Evolutionary conservation across 1,140 invertebrate species (phyloP), one percentile per base, ranked within the genome.

Genomic region (Nymphalis io): DNA sequence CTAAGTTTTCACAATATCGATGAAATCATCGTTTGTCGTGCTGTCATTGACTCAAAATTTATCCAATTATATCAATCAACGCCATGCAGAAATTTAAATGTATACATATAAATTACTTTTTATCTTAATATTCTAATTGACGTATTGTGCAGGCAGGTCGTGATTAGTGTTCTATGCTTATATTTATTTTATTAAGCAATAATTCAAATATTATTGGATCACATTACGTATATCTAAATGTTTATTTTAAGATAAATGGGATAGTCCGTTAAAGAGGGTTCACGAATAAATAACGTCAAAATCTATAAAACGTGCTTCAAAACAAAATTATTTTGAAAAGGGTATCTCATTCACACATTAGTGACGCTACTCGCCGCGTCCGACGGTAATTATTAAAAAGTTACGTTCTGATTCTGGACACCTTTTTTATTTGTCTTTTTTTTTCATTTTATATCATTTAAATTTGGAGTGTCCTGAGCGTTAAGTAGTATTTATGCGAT

Each of bases 401-500:
- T 85, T 85, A 83, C 81, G 83, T 87, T 70, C 82, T 80, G 78
- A 79, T 79, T 81, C 63, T 70, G 76, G 73, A 55, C 66, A 75
- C 68, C 60, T 78, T 76, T 73, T 70, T 78, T 48, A 55, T 59
- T 55, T 66, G 60, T 64, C 71, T 67, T 74, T 71, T 78, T 80
- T 77, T 73, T 60, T 33, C 27, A 33, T 33, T 78, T 72, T 68
- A 80, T 83, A 74, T 81, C 73, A 72, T 88, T 84, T 79, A 80
- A 84, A 85, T 88, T 89, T 83, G 74, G 80, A 80, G 76, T 85
- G 82, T 87, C 83, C 77, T 76, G 82, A 80, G 72, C 76, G 80
- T 84, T 91, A 91, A 91, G 89, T 83, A 91, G 86, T 91, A 91
- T 91, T 91, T 89, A 91, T 91, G 89, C 79, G 89, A 78, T 86